Evolutionary conservation across 2,113 vertebrate species (phyloP), one percentile per base, ranked within the genome.

Genomic region (Ariopsis seemanni): DNA sequence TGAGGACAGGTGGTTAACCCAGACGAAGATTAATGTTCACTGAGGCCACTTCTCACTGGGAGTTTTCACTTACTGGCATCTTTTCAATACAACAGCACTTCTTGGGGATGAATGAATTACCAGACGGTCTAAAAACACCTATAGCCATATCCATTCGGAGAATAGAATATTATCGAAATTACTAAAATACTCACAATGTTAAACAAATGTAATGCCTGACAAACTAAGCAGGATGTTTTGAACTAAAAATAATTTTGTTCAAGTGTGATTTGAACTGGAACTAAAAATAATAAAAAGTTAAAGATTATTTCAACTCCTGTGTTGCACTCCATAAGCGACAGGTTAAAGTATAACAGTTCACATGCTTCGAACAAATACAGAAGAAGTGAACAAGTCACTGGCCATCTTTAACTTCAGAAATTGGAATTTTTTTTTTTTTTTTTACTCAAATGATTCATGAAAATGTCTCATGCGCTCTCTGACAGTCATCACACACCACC

Each of bases 1-100:
- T 89, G 83, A 88, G 88, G 90, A 89, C 86, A 91, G 86, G 27
- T 85, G 60, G 2, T 60, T 89, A 81, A 91, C 90, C 88, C 85
- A 91, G 82, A 85, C 85, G 82, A n/a, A 77, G 60, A 83, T 87
- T 63, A 86, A 86, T 67, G 78, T 53, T 79, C 52, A 67, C 65
- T 87, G 72, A 86, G 82, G 34, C 88, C 74, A 86, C 63, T 86
- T 83, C 86, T 71, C 79, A 58, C 81, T 78, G 71, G 34, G 34
- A 85, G 69, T 52, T 82, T 82, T 85, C 58, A 53, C 85, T 48
- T 22, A 88, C 62, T 72, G 86, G 86, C 72, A 12, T 34, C 55
- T 72, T 80, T 71, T 90, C 86, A 88, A 80, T 83, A 55, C 81
- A 86, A 86, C 63, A 30, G 65, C 79, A 83, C 48, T 72, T 12